Percentiles rank a stretch among this genome's conserved stretches.
Conservation (phyloP, 1,140 invertebrate genomes). For the Cardiocondyla obscurior region DNA sequence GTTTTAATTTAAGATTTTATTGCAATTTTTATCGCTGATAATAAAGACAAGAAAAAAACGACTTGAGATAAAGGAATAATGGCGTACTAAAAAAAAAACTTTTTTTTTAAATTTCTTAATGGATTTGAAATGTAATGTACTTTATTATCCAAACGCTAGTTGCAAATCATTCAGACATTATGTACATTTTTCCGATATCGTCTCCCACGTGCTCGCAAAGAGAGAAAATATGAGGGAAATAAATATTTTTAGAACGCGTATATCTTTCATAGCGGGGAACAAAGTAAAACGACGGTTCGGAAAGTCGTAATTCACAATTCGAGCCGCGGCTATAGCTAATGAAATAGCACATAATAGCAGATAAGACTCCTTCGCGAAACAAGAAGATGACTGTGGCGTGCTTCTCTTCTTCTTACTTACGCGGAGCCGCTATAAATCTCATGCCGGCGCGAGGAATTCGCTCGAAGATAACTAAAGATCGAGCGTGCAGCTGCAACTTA, state of each 20-base stretch:
- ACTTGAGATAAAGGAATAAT: background rate
- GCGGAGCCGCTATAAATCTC: slow-evolving; percentile 59
- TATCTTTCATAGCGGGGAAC: background rate
- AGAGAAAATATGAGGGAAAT: slow-evolving; percentile 21
- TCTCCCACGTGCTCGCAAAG: background rate
- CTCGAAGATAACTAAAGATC: slow-evolving; percentile 62
- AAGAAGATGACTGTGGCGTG: slow-evolving; percentile 49
- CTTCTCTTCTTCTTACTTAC: slow-evolving; percentile 57
- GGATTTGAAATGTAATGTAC: background rate
- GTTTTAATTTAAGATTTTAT: background rate
- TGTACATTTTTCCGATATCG: slow-evolving; percentile 6
- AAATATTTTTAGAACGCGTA: slow-evolving; percentile 14
- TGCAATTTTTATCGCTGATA: background rate
- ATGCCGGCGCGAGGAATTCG: slow-evolving; percentile 49
- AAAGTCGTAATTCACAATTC: slow-evolving; percentile 45
- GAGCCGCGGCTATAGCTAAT: slow-evolving; percentile 42
- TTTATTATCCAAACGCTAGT: background rate
- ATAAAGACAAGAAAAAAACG: background rate
- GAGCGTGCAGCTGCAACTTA: slow-evolving; percentile 39
- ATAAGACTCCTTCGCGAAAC: slow-evolving; percentile 58
- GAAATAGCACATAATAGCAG: slow-evolving; percentile 58
- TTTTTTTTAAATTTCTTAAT: background rate
- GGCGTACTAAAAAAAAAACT: background rate
- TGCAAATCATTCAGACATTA: slow-evolving; percentile 1
- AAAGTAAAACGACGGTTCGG: slow-evolving; percentile 8